Evolutionary conservation across 1,140 invertebrate genomes (phyloP), one percentile per base, ranked within the genome.

Genomic region (Tachypleus tridentatus): DNA sequence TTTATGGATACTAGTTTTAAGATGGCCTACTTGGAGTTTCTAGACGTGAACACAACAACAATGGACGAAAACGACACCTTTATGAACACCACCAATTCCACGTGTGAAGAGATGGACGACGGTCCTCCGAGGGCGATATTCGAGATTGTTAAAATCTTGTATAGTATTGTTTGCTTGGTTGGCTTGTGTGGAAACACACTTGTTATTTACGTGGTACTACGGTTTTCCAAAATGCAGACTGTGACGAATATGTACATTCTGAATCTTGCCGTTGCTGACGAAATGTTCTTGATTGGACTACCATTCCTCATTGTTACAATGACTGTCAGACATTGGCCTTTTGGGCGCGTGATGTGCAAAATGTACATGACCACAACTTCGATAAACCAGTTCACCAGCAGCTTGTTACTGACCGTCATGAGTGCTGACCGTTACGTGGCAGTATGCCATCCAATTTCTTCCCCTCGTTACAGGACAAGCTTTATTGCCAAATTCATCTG

Each of bases 231-330:
- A 76, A 97, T 97, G 93, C 93, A 97, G 75, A 97, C 93, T 0
- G 93, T 97, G 0, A 97, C 94, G 51, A 97, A 97, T 72, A 89
- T 95, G 81, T 97, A 97, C 77, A 96, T 98, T 64, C 85, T 97
- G 3, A 97, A 97, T 74, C 77, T 98, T 65, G 94, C 94, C 0
- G 86, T 97, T n/a, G 93, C 94, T 0, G 94, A 98, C 75, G 91
- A 96, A 72, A 89, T 90, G 70, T 97, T 97, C 74, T 81, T 97
- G 0, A 87, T 95, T 5, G 92, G 93, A 0, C 88, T 98, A 67
- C 94, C 94, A 0, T 93, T 97, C 72, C 78, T 97, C 0, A 86
- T 97, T 10, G 86, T 87, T 2, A 97, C 93, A 0, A 89, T 93
- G 79, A 83, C 85, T 9, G 76, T 91, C 50, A 82, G 86, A 59